Conservation (phyloP, 1,140 invertebrate genomes). For the Aethina tumida region DNA sequence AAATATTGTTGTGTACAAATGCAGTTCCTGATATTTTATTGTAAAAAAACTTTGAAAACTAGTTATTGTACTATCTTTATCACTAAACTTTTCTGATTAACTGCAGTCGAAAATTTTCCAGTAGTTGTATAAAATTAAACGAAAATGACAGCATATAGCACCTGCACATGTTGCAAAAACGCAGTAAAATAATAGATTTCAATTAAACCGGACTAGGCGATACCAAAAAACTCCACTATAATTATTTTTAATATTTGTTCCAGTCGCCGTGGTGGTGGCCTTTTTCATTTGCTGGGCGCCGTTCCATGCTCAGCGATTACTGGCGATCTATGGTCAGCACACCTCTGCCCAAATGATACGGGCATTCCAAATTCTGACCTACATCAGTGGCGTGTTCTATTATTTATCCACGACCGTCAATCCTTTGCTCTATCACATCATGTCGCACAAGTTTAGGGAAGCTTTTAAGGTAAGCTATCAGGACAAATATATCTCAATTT, state of each 20-base stretch:
- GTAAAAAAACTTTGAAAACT: too few relatives aligned
- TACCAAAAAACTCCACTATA: background rate
- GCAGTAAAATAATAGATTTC: conserved; percentile 2
- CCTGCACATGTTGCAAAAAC: conserved; percentile 1
- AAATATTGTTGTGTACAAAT: too few relatives aligned
- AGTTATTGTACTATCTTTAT: too few relatives aligned
- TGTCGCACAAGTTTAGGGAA: conserved; percentile 77
- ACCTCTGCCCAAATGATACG: conserved; percentile 21
- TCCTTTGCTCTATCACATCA: conserved; percentile 76
- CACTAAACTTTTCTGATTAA: too few relatives aligned
- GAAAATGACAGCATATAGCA: too few relatives aligned
- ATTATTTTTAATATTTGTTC: conserved; percentile 28
- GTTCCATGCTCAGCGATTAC: conserved; percentile 78
- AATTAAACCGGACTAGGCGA: background rate
- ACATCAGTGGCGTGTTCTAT: conserved; percentile 59
- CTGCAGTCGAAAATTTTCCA: too few relatives aligned
- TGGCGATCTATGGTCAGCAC: conserved; percentile 44
- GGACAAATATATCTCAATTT: background rate
- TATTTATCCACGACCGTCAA: conserved; percentile 69
- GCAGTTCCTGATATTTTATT: too few relatives aligned
- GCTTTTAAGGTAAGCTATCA: conserved; percentile 59
- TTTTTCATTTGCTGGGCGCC: conserved; percentile 94
- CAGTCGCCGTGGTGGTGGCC: conserved; percentile 86
- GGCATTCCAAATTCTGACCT: conserved; percentile 53
- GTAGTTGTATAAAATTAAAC: too few relatives aligned